Percentiles rank a stretch among this genome's conserved stretches.
Evolutionary conservation across 1,140 invertebrate genomes (phyloP).

Genomic region (Physella acuta): DNA sequence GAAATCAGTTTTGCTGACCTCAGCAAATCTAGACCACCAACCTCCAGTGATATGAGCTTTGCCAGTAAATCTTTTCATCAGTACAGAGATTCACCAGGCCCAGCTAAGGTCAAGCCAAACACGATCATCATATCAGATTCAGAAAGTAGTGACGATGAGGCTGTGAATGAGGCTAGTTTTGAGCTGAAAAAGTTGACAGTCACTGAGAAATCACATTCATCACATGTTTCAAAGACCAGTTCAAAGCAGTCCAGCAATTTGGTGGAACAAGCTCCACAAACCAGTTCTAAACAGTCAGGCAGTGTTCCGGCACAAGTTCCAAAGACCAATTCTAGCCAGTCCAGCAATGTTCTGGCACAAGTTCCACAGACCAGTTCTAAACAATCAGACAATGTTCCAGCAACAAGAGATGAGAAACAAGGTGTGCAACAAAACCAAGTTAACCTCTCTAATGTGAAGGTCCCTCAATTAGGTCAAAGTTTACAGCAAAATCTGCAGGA

Average conservation of each 20-base stretch:
- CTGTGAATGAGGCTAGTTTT: background rate
- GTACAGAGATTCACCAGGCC: constrained; percentile 6
- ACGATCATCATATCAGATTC: background rate
- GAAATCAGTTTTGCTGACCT: constrained; percentile 8
- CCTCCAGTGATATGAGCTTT: background rate
- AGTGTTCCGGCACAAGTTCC: no score
- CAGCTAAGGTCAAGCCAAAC: background rate
- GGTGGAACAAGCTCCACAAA: background rate
- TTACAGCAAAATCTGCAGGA: no score
- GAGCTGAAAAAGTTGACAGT: background rate
- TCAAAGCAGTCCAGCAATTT: background rate
- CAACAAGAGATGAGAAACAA: no score
- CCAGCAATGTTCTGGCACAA: no score
- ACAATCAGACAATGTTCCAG: no score
- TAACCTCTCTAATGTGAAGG: no score
- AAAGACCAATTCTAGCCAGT: no score
- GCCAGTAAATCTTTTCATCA: constrained; percentile 4
- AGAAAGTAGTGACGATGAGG: background rate
- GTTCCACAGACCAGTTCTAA: no score
- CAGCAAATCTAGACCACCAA: background rate
- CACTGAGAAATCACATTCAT: background rate
- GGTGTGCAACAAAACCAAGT: no score
- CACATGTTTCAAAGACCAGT: background rate
- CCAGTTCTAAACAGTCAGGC: no score
- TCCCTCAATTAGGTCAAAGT: no score